phyloP scores from a whole-genome alignment of 2,113 vertebrate species.

The Anseranas semipalmata region DNA sequence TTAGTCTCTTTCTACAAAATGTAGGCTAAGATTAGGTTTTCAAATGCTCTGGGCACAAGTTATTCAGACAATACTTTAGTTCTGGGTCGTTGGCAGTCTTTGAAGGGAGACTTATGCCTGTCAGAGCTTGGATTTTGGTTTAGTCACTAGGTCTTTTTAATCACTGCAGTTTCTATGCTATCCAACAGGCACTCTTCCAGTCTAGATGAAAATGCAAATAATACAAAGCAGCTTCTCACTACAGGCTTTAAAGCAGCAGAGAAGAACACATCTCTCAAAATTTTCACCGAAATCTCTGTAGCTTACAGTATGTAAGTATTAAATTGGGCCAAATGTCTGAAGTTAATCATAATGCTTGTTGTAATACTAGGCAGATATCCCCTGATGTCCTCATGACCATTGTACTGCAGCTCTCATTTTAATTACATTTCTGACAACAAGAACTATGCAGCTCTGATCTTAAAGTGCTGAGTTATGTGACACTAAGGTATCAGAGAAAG shows the following conservation, averaged over 20 bases:
- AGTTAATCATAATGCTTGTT: constrained; percentile 12
- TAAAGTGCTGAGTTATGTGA: neutral
- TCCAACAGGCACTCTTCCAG: constrained; percentile 36
- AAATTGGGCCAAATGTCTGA: neutral
- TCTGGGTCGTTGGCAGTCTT: constrained; percentile 28
- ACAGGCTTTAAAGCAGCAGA: neutral
- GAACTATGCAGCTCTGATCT: neutral
- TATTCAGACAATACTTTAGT: constrained; percentile 39
- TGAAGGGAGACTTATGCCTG: constrained; percentile 45
- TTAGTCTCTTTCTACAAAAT: neutral
- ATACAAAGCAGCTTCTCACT: constrained; percentile 39
- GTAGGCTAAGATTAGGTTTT: constrained; percentile 9
- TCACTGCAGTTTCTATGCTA: constrained; percentile 15
- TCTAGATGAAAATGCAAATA: constrained; percentile 56
- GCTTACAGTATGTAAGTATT: neutral
- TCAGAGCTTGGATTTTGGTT: constrained; percentile 40
- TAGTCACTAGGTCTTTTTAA: constrained; percentile 36
- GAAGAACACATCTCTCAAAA: neutral
- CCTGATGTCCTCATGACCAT: neutral
- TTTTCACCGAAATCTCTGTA: neutral
- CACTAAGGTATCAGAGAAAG: neutral
- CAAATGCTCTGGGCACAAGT: neutral
- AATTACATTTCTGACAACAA: constrained; percentile 5
- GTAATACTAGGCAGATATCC: neutral
- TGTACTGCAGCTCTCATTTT: constrained; percentile 13